phyloP scores from a whole-genome alignment of 2,888 invertebrate species.

The Hypena proboscidalis region DNA sequence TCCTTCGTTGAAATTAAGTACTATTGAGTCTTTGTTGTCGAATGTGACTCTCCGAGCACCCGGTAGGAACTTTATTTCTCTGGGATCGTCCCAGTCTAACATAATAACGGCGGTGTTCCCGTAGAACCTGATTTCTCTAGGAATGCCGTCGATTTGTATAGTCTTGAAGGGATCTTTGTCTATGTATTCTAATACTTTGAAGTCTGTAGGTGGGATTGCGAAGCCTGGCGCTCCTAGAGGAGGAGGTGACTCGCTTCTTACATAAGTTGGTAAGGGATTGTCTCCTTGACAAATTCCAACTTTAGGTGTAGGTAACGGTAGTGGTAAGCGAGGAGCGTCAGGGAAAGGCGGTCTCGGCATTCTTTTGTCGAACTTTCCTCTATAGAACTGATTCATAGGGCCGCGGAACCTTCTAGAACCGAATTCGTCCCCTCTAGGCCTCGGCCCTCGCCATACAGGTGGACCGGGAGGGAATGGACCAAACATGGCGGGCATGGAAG shows the following conservation, averaged over 20 bases:
- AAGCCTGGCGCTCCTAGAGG: constrained; percentile 71
- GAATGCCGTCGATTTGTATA: constrained; percentile 92
- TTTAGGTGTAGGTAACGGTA: constrained; percentile 66
- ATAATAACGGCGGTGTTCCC: constrained; percentile 94
- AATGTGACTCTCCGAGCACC: constrained; percentile 90
- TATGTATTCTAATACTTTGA: constrained; percentile 71
- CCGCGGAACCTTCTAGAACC: constrained; percentile 68
- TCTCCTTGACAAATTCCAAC: constrained; percentile 71
- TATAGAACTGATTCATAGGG: constrained; percentile 60
- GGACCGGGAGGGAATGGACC: constrained; percentile 55
- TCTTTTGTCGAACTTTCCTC: constrained; percentile 69
- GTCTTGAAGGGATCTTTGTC: constrained; percentile 89
- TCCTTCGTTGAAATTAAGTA: constrained; percentile 87
- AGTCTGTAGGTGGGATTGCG: constrained; percentile 69
- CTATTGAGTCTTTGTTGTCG: constrained; percentile 90
- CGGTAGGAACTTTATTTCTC: constrained; percentile 94
- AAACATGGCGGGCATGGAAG: constrained; percentile 63
- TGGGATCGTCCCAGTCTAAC: constrained; percentile 93
- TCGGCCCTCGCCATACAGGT: constrained; percentile 65
- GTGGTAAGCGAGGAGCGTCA: constrained; percentile 55
- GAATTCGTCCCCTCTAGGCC: constrained; percentile 68
- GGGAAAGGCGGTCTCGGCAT: constrained; percentile 55
- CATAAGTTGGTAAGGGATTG: constrained; percentile 66
- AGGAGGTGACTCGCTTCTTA: constrained; percentile 64
- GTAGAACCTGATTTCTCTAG: constrained; percentile 94